These are phyloP conservation scores for Epizoanthus fatuus DNA, from an alignment of 92 coral and sea anemone species.

Conservation along the genomic window DNA sequence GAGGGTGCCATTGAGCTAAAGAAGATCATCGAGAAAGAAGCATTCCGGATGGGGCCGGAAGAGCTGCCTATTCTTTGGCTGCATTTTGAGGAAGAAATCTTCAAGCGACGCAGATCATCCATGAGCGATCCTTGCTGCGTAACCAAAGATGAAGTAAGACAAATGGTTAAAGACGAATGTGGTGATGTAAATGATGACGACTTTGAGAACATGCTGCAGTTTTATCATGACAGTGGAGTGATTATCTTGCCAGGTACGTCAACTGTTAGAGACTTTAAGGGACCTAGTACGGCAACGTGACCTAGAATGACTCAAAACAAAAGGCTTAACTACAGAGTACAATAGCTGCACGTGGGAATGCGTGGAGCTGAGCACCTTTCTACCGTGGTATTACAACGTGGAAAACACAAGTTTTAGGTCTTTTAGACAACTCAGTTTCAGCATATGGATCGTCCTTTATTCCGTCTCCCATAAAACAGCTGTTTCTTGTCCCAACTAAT, in stretches of 20 bases:
- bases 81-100: slow-evolving; percentile 77
- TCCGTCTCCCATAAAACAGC: no score
- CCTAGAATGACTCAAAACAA: no score
- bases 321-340: no score
- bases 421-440: no score
- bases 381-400: no score
- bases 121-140: slow-evolving; percentile 48
- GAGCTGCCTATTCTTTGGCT: slow-evolving; percentile 78
- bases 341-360: no score
- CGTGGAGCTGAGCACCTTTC: no score
- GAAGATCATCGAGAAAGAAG: slow-evolving; percentile 64
- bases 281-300: no score
- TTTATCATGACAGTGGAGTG: slow-evolving; percentile 82
- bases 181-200: slow-evolving; percentile 42
- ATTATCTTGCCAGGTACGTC: slow-evolving; percentile 74
- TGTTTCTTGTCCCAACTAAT: no score
- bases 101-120: slow-evolving; percentile 43
- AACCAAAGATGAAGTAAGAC: slow-evolving; percentile 31
- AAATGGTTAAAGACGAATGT: slow-evolving; percentile 24
- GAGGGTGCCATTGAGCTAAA: slow-evolving; percentile 48
- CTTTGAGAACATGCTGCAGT: slow-evolving; percentile 72
- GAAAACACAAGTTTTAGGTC: no score
- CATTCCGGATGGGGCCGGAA: slow-evolving; percentile 35
- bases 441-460: no score
- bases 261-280: not conserved